Evolutionary conservation across 2,113 vertebrate species (phyloP).

Genomic region (Emydura subglobosa): DNA sequence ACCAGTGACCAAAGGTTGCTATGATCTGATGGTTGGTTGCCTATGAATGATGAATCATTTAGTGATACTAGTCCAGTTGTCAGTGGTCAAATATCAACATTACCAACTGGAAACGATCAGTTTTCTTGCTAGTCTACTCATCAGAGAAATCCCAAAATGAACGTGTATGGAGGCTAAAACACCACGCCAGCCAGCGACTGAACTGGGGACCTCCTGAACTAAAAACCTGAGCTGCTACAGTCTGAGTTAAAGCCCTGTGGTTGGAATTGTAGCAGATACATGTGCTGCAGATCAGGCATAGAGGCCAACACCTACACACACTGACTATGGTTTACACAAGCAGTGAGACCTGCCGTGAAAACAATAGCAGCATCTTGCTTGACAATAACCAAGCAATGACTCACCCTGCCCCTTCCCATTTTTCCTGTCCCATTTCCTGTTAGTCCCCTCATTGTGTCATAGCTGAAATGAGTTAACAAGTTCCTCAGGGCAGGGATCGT

Average conservation of each 20-base stretch:
- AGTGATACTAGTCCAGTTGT: neutral
- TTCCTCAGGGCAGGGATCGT: neutral
- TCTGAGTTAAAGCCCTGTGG: neutral
- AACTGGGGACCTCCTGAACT: neutral
- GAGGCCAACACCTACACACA: neutral
- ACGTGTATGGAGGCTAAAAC: neutral
- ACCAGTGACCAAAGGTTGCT: neutral
- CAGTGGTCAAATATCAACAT: neutral
- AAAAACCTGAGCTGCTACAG: neutral
- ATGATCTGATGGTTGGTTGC: neutral
- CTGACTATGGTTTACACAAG: neutral
- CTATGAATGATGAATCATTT: neutral
- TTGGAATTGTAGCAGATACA: neutral
- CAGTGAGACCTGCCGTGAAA: neutral
- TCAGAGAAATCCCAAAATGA: neutral
- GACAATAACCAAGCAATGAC: neutral
- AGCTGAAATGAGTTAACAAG: neutral
- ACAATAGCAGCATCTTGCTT: neutral
- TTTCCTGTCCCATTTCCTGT: neutral
- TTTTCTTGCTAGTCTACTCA: rapidly evolving
- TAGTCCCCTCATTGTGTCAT: neutral
- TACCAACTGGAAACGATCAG: neutral
- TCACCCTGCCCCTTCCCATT: neutral
- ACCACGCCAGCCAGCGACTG: neutral
- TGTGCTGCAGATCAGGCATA: neutral